Conservation (phyloP, 2,888 invertebrate genomes). For the Gortyna flavago region DNA sequence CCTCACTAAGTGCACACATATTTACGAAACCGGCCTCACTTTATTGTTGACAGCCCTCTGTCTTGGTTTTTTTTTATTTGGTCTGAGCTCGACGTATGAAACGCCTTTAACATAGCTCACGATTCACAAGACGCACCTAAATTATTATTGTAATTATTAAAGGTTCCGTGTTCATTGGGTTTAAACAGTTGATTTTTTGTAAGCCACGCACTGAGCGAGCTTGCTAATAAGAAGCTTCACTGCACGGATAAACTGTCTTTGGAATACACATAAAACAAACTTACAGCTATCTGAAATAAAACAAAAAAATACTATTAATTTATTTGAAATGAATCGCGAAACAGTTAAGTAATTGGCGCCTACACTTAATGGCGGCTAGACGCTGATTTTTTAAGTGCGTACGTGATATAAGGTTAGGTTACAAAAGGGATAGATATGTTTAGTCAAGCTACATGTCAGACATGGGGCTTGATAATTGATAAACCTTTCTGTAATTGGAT, state of each 20-base stretch:
- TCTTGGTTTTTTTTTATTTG: no score
- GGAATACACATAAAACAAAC: background rate
- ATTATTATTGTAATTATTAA: background rate
- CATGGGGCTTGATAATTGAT: no score
- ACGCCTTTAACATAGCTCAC: background rate
- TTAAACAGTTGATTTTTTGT: background rate
- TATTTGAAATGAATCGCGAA: background rate
- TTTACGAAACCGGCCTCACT: no score
- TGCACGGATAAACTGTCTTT: background rate
- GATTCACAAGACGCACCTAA: background rate
- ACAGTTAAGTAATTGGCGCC: background rate
- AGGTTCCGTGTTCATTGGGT: background rate
- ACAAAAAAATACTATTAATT: background rate
- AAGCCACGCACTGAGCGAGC: background rate
- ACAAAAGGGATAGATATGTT: no score
- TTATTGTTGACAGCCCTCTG: no score
- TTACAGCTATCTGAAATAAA: conserved; percentile 33
- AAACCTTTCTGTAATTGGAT: no score
- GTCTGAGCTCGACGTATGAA: no score
- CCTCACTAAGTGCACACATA: no score
- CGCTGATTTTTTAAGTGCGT: background rate
- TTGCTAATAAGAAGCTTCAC: background rate
- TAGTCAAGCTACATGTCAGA: no score
- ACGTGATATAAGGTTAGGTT: no score
- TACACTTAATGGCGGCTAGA: background rate